A percentile compares a stretch with the other conserved stretches of the same genome.
Conservation (phyloP, 2,797 vertebrate genomes). For the Rhinatrema bivittatum region DNA sequence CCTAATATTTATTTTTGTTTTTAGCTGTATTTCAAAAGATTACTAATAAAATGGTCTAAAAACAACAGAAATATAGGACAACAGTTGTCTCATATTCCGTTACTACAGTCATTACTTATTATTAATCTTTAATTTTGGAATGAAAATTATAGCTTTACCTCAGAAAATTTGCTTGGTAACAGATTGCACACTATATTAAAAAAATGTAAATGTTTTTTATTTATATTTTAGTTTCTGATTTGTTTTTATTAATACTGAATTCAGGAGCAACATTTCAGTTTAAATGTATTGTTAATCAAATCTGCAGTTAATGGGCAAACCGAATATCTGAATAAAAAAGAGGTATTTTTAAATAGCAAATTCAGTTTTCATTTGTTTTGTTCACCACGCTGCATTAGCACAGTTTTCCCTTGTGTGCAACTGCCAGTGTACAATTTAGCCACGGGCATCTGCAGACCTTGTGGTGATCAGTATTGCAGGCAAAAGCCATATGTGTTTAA, state of each 20-base stretch:
- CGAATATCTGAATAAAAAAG: conserved; percentile 18
- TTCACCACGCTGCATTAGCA: conserved; percentile 72
- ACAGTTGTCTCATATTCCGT: conserved; percentile 20
- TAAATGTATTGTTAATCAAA: conserved; percentile 40
- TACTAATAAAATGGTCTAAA: too few relatives aligned
- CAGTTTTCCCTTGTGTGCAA: conserved; percentile 66
- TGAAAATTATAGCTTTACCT: conserved; percentile 28
- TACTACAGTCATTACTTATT: conserved; percentile 23
- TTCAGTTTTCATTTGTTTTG: conserved; percentile 80
- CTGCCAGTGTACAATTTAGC: conserved; percentile 68
- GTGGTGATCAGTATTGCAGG: conserved; percentile 67
- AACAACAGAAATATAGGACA: conserved; percentile 17
- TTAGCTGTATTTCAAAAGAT: conserved; percentile 1
- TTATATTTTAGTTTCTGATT: too few relatives aligned
- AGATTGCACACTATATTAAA: neutral
- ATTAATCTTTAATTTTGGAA: conserved; percentile 25
- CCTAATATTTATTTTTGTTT: conserved; percentile 8
- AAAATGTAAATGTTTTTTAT: conserved; percentile 1
- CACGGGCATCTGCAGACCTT: conserved; percentile 69
- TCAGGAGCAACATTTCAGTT: conserved; percentile 12
- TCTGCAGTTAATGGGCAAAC: conserved; percentile 62
- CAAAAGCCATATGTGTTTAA: conserved; percentile 74
- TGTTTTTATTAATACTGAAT: neutral
- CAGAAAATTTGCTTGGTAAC: conserved; percentile 11
- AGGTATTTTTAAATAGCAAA: conserved; percentile 43